These are phyloP conservation scores for Drosophila gunungcola DNA, from an alignment of 1,140 invertebrate species.

Conservation along the genomic window DNA sequence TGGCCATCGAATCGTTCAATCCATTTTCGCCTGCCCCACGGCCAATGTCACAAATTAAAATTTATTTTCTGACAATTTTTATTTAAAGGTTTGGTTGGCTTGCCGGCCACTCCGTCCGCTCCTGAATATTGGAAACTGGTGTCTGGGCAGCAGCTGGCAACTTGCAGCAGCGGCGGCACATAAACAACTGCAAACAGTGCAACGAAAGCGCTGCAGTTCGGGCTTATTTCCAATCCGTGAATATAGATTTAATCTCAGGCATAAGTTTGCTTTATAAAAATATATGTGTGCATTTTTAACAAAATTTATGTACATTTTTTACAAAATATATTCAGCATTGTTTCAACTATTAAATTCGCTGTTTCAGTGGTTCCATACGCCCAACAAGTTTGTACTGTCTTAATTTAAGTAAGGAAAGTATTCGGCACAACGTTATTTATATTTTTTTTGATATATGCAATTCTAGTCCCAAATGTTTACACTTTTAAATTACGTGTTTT, in stretches of 20 bases:
- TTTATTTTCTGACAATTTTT: conserved; percentile 57
- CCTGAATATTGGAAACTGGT: conserved; percentile 26
- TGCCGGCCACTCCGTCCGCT: background rate
- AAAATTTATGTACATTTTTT: background rate
- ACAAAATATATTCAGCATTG: background rate
- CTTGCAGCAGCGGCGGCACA: conserved; percentile 17
- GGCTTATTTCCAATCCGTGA: conserved; percentile 4
- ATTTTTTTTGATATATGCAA: no score
- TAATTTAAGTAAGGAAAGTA: no score
- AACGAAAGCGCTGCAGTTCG: background rate
- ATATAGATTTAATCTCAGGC: background rate
- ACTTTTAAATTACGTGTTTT: no score
- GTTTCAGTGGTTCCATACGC: no score
- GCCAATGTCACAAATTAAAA: conserved; percentile 50
- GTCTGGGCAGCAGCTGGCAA: conserved; percentile 34
- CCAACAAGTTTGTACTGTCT: no score
- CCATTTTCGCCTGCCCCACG: conserved; percentile 14
- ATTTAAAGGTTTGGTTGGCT: conserved; percentile 44
- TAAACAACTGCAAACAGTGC: conserved; percentile 18
- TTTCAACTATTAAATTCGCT: no score
- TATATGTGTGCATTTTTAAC: background rate
- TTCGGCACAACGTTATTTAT: no score
- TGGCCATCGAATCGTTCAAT: conserved; percentile 8
- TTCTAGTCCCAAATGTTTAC: no score
- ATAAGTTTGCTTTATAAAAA: background rate